These are phyloP conservation scores for Turritopsis rubra DNA, from an alignment of 30 jellyfish, hydroid and myxozoan genomes.

Conservation along the genomic window DNA sequence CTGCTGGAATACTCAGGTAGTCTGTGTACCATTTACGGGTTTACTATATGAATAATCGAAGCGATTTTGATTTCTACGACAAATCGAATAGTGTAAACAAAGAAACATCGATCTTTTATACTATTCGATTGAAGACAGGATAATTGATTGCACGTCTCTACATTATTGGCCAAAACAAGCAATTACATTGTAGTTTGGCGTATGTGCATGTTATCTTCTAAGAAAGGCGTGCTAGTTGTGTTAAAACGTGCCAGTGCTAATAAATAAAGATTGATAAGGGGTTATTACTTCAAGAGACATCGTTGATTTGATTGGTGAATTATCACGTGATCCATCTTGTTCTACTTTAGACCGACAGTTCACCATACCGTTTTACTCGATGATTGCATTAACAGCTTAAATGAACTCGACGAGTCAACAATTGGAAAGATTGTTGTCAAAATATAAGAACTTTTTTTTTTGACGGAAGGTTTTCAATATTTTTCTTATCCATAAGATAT, in stretches of 20 bases:
- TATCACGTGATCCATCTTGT: not conserved
- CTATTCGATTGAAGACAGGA: not conserved
- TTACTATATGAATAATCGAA: too few relatives aligned
- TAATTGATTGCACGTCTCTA: not conserved
- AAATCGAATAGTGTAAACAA: not conserved
- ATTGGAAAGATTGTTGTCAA: slow-evolving; percentile 47
- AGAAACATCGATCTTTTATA: not conserved
- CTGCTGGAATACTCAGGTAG: slow-evolving; percentile 50
- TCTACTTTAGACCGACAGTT: slow-evolving; percentile 38
- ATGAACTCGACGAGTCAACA: slow-evolving; percentile 19
- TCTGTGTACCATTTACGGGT: too few relatives aligned
- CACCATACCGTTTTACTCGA: slow-evolving; percentile 52
- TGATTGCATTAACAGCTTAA: slow-evolving; percentile 41
- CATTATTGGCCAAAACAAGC: not conserved
- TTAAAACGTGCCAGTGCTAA: not conserved
- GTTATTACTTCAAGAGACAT: too few relatives aligned
- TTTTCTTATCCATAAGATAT: too few relatives aligned
- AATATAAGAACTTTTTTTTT: slow-evolving; percentile 6
- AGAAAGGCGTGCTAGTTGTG: too few relatives aligned
- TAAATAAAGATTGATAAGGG: not conserved
- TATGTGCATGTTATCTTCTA: not conserved
- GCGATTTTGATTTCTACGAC: not conserved
- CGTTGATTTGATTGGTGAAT: not conserved
- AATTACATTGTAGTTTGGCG: not conserved
- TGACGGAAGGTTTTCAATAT: too few relatives aligned